Evolutionary conservation across 1,140 invertebrate genomes (phyloP), one percentile per base, ranked within the genome.

Genomic region (Drosophila carrolli): DNA sequence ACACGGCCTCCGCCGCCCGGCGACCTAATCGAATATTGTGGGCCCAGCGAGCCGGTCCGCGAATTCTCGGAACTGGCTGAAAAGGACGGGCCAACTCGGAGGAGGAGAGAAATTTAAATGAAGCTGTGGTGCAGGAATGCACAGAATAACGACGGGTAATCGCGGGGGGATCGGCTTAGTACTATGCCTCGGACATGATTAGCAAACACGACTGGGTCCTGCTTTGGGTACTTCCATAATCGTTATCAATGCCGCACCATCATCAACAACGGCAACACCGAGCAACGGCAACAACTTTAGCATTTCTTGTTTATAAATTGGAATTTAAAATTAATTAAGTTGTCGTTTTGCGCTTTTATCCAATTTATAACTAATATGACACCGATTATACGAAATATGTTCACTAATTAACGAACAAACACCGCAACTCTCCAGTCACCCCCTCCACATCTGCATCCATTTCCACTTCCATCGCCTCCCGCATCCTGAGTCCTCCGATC

Each of bases 311-410:
- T 89, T 88, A 82, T 84, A 91, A 91, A 91, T 91, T 84, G 81
- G 90, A 91, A 91, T 88, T 91, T 90, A 91, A 88, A 91, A 91
- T 91, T 91, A 91, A 91, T 91, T 91, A 91, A 91, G 82, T 90
- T 91, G 90, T 91, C 90, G 90, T 91, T 90, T 91, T 91, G 80
- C 75, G 90, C 90, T 88, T 91, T 91, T 91, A 91, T 91, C 86
- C 82, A 91, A 91, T 91, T 91, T 91, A 91, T 91, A 91, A 91
- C 90, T 91, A 91, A 91, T 91, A 91, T 91, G 90, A 91, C 90
- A 91, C 90, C 90, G 90, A 91, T 91, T 91, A 91, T 90, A 90
- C 86, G 90, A 91, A 91, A 91, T 91, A 90, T 91, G 90, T 91
- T 91, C 90, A 81, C 90, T 91, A 91, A 91, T 91, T 91, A 91